Percentiles rank a stretch among this genome's conserved stretches.
Conservation (phyloP, 2,113 vertebrate genomes). For the Columba livia region DNA sequence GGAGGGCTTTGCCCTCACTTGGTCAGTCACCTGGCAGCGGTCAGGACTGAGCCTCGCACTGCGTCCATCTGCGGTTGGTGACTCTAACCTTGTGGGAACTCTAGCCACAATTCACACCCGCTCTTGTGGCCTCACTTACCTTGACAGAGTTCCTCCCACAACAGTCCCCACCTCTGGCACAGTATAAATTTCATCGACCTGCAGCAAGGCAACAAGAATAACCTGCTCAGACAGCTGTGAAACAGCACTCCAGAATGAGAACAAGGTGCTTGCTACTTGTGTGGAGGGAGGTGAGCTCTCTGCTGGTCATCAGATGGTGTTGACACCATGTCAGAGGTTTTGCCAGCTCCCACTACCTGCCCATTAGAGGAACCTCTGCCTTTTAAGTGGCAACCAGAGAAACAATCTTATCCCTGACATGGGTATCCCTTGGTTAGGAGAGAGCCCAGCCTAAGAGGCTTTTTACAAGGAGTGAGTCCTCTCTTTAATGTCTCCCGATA, state of each 20-base stretch:
- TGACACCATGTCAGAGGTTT: not conserved
- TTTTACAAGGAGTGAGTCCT: not conserved
- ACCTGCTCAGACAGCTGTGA: slow-evolving; percentile 8
- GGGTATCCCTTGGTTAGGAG: not conserved
- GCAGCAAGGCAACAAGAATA: slow-evolving; percentile 49
- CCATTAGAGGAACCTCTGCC: not conserved
- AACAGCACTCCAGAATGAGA: not conserved
- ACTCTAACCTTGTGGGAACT: not conserved
- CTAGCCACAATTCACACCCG: not conserved
- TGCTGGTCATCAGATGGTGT: not conserved
- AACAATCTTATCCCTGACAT: not conserved
- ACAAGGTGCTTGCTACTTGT: not conserved
- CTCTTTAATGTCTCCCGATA: not conserved
- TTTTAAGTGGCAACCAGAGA: not conserved
- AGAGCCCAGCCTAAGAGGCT: not conserved
- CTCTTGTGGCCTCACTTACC: slow-evolving; percentile 73
- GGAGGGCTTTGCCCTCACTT: not conserved
- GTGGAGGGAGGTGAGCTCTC: not conserved
- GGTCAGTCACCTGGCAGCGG: not conserved
- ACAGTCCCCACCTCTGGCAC: slow-evolving; percentile 98
- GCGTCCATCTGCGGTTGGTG: not conserved
- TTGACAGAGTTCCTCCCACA: slow-evolving; percentile 95
- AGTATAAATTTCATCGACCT: slow-evolving; percentile 99
- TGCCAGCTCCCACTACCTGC: not conserved
- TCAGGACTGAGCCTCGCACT: not conserved